These are phyloP conservation scores for Mythimna loreyi DNA, from an alignment of 2,888 invertebrate genomes.

Conservation along the genomic window DNA sequence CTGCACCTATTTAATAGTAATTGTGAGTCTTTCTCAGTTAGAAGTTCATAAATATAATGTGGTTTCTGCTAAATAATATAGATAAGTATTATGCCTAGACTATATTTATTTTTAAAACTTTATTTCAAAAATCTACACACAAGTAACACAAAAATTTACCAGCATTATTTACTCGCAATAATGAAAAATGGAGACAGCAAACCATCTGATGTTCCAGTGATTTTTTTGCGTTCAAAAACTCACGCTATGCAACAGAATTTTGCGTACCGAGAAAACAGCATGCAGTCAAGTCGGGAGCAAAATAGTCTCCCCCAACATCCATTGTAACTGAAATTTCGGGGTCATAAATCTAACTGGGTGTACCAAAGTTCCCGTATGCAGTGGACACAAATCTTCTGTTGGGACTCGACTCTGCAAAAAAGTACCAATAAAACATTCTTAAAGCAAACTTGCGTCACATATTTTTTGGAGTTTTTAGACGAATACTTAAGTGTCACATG, in stretches of 20 bases:
- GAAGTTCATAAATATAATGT: too few species aligned
- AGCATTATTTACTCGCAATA: not conserved
- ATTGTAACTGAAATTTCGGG: conserved; percentile 66
- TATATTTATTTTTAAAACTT: too few species aligned
- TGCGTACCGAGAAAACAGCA: conserved; percentile 49
- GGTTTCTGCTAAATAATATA: too few species aligned
- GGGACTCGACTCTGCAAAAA: conserved; percentile 54
- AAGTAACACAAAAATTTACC: too few species aligned
- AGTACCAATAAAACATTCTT: conserved; percentile 57
- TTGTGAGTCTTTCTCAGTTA: too few species aligned
- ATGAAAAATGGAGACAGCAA: not conserved
- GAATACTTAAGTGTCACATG: conserved; percentile 5
- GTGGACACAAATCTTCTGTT: conserved; percentile 65
- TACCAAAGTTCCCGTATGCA: conserved; percentile 64
- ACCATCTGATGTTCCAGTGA: conserved; percentile 4
- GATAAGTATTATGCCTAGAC: too few species aligned
- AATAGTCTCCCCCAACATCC: conserved; percentile 61
- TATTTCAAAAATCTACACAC: too few species aligned
- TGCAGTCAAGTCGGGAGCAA: conserved; percentile 55
- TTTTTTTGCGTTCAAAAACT: conserved; percentile 31
- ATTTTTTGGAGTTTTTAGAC: conserved; percentile 20
- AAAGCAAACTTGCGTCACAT: conserved; percentile 35
- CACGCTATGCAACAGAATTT: conserved; percentile 34
- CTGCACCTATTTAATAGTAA: too few species aligned
- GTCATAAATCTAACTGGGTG: conserved; percentile 63